Evolutionary conservation across 1,140 invertebrate genomes (phyloP), one percentile per base, ranked within the genome.

Genomic region (Wasmannia auropunctata): DNA sequence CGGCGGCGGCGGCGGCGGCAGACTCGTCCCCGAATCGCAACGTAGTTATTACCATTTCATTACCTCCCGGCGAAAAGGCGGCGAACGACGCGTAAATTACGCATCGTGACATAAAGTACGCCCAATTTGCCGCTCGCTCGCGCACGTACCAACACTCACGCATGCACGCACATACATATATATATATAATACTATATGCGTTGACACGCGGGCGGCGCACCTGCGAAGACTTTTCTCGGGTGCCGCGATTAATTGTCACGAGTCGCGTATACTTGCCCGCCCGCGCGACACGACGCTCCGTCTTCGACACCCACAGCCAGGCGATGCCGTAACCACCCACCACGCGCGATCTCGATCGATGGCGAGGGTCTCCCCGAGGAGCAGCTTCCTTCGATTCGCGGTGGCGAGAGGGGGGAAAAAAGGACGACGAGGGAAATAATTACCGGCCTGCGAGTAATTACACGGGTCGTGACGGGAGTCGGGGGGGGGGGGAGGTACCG

Each of bases 21-120:
- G 62, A n/a, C 58, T 84, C 76, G 88, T 86, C 85, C 88, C 87
- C 88, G 85, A 90, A 90, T 89, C 88, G 77, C 77, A 89, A 89
- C 88, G 74, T 90, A 84, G 85, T 90, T 89, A 90, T 90, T 90
- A 89, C 88, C 88, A 90, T 90, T 90, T 90, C 85, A 90, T 89
- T 89, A 90, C 88, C 83, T 88, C 75, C 60, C 83, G 84, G 87
- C 87, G 84, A 84, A 86, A 77, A 80, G 70, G 88, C 85, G 85
- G 88, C 70, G 85, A 80, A 67, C 88, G 88, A 86, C 65, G 85
- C 88, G 88, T 87, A 90, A 90, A 90, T 90, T 90, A 89, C 72
- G 58, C 77, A 54, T 85, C 83, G 87, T 89, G 88, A 89, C 88
- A 90, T 90, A 90, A 90, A 89, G 85, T 85, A 87, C 72, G 88